Evolutionary conservation across 2,888 invertebrate genomes (phyloP), one percentile per base, ranked within the genome.

Genomic region (Troides aeacus): DNA sequence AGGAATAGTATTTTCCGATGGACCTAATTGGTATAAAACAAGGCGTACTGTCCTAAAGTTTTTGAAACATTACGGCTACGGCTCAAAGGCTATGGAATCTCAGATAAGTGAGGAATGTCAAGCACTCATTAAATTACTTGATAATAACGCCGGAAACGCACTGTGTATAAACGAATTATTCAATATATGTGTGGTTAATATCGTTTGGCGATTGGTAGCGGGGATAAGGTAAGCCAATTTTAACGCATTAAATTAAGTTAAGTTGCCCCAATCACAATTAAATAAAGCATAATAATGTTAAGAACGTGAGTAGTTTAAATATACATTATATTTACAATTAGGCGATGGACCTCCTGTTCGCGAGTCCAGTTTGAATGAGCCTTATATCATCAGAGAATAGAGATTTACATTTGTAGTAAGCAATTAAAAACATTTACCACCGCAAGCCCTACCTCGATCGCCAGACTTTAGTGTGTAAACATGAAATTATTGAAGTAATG

Each of bases 1-100:
- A 95, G 95, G 96, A 0, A 86, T 96, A 46, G 93, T 96, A 2
- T 96, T 96, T 79, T 93, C 94, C 8, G 96, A 96, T 71, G 96
- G 96, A 0, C 78, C 85, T 0, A 83, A 92, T 10, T 96, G 96
- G 95, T 88, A 87, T 15, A 93, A 93, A 71, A 95, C 95, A 64
- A 93, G 95, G 36, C 93, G 94, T 70, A 94, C 95, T 72, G 94
- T 94, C 0, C 81, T 95, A 64, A 94, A 94, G 76, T 94, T 95
- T 76, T 81, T 96, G 39, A 94, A 94, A 72, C 92, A 89, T 68
- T 94, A 95, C 69, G 96, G 96, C 0, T 93, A 94, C 64, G 95
- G 95, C 3, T 92, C 93, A 21, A 88, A 90, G 10, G 84, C 88
- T 53, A 95, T 96, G 95, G 94, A 94, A 72, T 84, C 88, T n/a